Percentiles rank a stretch among this genome's conserved stretches.
Conservation (phyloP, 2,113 vertebrate species). For the Gallinago undulata region DNA sequence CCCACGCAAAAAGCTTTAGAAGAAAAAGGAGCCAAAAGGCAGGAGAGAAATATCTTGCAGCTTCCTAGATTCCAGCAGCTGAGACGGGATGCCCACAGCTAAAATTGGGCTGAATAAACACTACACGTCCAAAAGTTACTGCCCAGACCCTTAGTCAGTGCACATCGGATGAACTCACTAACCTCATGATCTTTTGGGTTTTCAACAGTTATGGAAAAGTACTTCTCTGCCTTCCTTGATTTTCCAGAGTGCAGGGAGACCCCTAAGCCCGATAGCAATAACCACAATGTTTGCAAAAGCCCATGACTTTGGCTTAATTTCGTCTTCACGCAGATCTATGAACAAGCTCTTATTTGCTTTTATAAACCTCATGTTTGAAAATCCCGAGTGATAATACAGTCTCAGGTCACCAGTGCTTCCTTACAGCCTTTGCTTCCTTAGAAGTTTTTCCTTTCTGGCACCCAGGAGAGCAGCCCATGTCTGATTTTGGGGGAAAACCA, state of each 20-base stretch:
- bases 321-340: background rate
- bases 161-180: background rate
- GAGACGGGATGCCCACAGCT: constrained; percentile 16
- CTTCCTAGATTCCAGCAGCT: background rate
- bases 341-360: background rate
- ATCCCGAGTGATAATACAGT: background rate
- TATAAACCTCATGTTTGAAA: background rate
- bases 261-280: background rate
- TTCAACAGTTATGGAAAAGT: background rate
- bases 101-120: background rate
- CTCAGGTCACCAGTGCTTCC: background rate
- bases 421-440: background rate
- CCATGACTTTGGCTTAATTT: background rate
- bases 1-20: background rate
- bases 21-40: background rate
- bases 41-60: background rate
- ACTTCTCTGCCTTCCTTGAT: background rate
- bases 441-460: background rate
- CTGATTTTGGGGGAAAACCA: background rate
- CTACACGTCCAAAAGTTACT: background rate
- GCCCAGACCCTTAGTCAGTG: background rate
- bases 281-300: background rate
- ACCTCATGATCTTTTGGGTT: background rate
- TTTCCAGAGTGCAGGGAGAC: background rate
- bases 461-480: background rate